These are phyloP conservation scores for Meghimatium bilineatum DNA, from an alignment of 2,888 invertebrate species.

Conservation along the genomic window DNA sequence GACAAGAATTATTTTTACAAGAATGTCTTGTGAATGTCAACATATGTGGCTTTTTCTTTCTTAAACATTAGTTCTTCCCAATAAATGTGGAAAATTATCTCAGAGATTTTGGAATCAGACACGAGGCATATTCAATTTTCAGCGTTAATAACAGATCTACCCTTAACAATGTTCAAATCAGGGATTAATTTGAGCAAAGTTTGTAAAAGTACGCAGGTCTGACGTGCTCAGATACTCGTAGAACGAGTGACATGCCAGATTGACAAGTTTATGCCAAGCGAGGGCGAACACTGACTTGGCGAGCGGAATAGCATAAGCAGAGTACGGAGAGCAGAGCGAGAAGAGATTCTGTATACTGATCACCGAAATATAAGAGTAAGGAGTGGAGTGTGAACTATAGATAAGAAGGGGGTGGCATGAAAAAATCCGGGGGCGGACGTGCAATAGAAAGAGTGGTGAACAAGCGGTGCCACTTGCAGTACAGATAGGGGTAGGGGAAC, in stretches of 20 bases:
- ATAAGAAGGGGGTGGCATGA: constrained; percentile 1
- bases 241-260: background rate
- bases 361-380: background rate
- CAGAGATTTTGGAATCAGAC: too few species aligned
- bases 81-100: too few species aligned
- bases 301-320: background rate
- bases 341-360: background rate
- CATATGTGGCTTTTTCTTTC: too few species aligned
- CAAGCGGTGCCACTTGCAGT: background rate
- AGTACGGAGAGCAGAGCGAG: background rate
- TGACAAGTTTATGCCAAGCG: constrained; percentile 1
- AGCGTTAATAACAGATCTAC: too few species aligned
- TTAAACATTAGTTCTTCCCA: too few species aligned
- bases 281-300: background rate
- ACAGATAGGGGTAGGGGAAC: constrained; percentile 3
- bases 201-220: too few species aligned
- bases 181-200: too few species aligned
- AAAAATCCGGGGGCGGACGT: constrained; percentile 19
- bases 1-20: too few species aligned
- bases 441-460: constrained; percentile 7
- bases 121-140: too few species aligned
- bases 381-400: constrained; percentile 5
- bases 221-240: too few species aligned
- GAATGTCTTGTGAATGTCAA: too few species aligned
- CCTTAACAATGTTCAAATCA: too few species aligned